A percentile compares a stretch with the other conserved stretches of the same genome.
Conservation (phyloP, 2,797 vertebrate species). For the Cirrhinus molitorella region DNA sequence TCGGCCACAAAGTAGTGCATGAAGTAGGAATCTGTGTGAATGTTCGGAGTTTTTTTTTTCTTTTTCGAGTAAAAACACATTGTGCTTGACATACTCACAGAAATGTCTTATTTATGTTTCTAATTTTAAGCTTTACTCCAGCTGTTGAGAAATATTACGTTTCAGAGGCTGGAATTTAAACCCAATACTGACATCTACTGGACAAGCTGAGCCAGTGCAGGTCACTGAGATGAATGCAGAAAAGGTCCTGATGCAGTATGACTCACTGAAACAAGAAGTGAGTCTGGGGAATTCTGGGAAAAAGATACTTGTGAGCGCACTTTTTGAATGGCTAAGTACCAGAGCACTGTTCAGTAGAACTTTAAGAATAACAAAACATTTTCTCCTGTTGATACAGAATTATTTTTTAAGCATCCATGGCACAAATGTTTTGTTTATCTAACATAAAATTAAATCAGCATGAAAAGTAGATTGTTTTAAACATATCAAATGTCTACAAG, state of each 20-base stretch:
- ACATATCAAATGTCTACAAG: background rate
- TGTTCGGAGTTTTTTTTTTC: background rate
- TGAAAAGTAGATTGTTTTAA: background rate
- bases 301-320: background rate
- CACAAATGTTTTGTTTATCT: background rate
- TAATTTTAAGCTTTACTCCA: background rate
- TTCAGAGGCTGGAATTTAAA: background rate
- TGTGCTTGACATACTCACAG: background rate
- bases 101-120: background rate
- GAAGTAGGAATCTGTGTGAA: background rate
- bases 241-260: slow-evolving; percentile 8
- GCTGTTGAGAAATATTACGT: background rate
- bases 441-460: background rate
- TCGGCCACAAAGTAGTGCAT: background rate
- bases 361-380: background rate
- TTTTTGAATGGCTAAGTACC: background rate
- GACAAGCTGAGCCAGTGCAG: background rate
- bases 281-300: background rate
- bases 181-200: slow-evolving; percentile 35
- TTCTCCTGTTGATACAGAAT: background rate
- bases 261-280: slow-evolving; percentile 12
- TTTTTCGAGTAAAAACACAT: background rate
- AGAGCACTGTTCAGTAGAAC: background rate
- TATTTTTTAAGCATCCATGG: too few species aligned
- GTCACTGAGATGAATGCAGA: background rate